Evolutionary conservation across 1,140 invertebrate species (phyloP).

Genomic region (Argopecten irradians): DNA sequence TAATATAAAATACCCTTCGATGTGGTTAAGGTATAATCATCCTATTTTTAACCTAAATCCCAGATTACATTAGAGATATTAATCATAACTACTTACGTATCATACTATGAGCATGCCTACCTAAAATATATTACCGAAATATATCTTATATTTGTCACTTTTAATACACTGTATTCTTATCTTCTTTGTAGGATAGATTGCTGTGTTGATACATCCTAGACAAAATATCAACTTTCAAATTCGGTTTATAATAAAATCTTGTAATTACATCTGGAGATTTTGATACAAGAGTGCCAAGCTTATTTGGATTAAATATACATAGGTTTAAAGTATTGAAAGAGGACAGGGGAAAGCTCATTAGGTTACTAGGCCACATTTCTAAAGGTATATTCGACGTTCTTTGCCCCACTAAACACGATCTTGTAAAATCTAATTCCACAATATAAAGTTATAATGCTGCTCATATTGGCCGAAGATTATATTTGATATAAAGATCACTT

Average conservation of each 20-base stretch:
- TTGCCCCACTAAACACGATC: background rate
- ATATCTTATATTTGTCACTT: too few relatives aligned
- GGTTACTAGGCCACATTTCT: background rate
- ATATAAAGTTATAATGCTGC: background rate
- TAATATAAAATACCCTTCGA: too few relatives aligned
- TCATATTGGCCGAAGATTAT: slow-evolving; percentile 22
- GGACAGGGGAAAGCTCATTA: background rate
- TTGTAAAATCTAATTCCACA: background rate
- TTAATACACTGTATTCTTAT: too few relatives aligned
- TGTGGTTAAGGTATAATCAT: too few relatives aligned
- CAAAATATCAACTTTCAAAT: too few relatives aligned
- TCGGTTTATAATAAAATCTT: background rate
- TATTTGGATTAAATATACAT: background rate
- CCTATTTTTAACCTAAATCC: too few relatives aligned
- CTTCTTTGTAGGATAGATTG: too few relatives aligned
- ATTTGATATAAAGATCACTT: slow-evolving; percentile 23
- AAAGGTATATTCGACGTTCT: background rate
- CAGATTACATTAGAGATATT: too few relatives aligned
- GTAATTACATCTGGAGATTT: background rate
- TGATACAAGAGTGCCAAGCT: background rate
- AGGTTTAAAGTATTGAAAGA: background rate
- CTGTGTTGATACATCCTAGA: too few relatives aligned
- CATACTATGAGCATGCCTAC: too few relatives aligned
- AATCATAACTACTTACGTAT: too few relatives aligned
- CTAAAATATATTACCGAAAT: too few relatives aligned